phyloP scores from a whole-genome alignment of 2,113 vertebrate species.

The Tetraodon nigroviridis region DNA sequence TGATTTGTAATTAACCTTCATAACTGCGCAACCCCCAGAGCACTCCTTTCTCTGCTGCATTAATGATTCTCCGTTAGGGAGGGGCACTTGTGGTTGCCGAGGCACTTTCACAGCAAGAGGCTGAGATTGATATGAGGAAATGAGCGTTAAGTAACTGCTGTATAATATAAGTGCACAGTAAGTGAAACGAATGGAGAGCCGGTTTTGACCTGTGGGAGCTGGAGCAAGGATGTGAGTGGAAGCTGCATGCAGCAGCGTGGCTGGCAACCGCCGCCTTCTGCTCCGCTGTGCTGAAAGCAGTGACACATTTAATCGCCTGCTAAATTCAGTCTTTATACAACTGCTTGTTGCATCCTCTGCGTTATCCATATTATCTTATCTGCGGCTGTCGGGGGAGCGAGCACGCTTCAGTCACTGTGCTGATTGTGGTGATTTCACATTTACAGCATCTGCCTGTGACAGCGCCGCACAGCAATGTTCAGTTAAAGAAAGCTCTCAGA shows the following conservation, averaged over 20 bases:
- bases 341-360: constrained; percentile 3
- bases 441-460: constrained; percentile 8
- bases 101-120: constrained; percentile 28
- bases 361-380: neutral
- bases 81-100: constrained; percentile 31
- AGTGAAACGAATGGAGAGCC: constrained; percentile 57
- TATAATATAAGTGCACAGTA: constrained; percentile 34
- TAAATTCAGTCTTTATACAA: constrained; percentile 24
- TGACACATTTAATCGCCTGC: constrained; percentile 34
- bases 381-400: neutral
- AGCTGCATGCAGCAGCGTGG: constrained; percentile 54
- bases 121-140: constrained; percentile 36
- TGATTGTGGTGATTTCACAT: constrained; percentile 1
- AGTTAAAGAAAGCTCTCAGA: neutral
- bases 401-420: neutral
- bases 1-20: constrained; percentile 39
- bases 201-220: constrained; percentile 51
- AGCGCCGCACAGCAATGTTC: neutral
- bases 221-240: constrained; percentile 59
- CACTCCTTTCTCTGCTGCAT: constrained; percentile 12
- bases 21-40: constrained; percentile 21
- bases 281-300: constrained; percentile 54
- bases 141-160: constrained; percentile 53
- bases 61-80: constrained; percentile 60
- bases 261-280: constrained; percentile 49